These are phyloP conservation scores for Campoplex nolae DNA, from an alignment of 2,888 invertebrate genomes.

Conservation along the genomic window DNA sequence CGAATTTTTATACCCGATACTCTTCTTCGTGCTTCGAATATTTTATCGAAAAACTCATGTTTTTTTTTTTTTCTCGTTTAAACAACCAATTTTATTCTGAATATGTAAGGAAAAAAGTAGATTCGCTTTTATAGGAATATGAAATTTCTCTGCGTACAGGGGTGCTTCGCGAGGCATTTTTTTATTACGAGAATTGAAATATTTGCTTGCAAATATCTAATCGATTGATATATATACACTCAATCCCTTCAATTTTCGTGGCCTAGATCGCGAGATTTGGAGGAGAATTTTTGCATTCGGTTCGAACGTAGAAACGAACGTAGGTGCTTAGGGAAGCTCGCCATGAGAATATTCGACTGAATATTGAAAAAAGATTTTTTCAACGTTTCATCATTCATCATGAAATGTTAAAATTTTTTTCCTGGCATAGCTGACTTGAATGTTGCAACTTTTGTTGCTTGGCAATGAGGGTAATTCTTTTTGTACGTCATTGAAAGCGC, in stretches of 20 bases:
- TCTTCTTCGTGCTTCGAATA: neutral
- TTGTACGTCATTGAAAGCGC: slow-evolving; percentile 31
- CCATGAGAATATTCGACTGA: neutral
- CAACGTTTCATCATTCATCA: slow-evolving; percentile 31
- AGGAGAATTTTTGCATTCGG: neutral
- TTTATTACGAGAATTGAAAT: neutral
- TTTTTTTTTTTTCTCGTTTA: neutral
- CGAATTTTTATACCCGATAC: neutral
- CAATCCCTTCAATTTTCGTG: neutral
- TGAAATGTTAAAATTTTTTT: slow-evolving; percentile 8
- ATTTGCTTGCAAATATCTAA: neutral
- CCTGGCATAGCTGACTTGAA: slow-evolving; percentile 30
- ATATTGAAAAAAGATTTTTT: neutral
- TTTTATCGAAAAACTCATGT: neutral
- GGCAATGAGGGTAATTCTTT: slow-evolving; percentile 54
- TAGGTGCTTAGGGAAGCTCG: slow-evolving; percentile 41
- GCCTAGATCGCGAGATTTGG: neutral
- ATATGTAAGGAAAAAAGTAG: neutral
- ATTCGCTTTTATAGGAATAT: neutral
- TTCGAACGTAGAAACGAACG: neutral
- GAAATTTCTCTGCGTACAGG: neutral
- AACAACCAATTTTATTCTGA: neutral
- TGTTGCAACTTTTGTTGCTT: slow-evolving; percentile 48
- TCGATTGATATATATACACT: neutral
- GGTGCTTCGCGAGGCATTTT: neutral